phyloP scores from a whole-genome alignment of 2,888 invertebrate species.

The Epinotia ramella region DNA sequence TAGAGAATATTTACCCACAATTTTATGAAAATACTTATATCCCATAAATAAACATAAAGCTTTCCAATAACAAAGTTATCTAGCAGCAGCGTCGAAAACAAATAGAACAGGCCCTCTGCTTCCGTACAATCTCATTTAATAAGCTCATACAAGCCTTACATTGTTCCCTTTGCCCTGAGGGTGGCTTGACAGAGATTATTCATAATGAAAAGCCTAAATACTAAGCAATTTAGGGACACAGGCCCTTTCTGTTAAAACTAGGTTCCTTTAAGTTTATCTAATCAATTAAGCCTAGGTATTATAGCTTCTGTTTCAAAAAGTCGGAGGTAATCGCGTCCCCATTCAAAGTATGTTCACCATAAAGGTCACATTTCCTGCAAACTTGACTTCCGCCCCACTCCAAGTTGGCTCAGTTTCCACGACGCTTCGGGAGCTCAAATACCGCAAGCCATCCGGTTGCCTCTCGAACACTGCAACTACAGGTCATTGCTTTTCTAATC shows the following conservation, averaged over 20 bases:
- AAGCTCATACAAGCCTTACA: constrained; percentile 39
- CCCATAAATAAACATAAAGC: not conserved
- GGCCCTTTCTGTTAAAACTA: constrained; percentile 26
- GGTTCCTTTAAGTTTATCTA: constrained; percentile 13
- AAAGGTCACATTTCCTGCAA: not conserved
- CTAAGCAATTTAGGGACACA: constrained; percentile 41
- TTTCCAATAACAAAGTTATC: not conserved
- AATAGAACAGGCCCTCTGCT: constrained; percentile 17
- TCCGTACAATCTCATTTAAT: constrained; percentile 42
- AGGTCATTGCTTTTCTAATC: too few relatives aligned
- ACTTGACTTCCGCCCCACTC: too few relatives aligned
- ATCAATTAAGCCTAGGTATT: constrained; percentile 27
- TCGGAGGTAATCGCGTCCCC: not conserved
- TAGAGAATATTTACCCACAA: too few relatives aligned
- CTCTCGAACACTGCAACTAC: too few relatives aligned
- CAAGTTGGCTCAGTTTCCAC: too few relatives aligned
- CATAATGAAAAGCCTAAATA: constrained; percentile 44
- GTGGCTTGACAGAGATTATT: constrained; percentile 37
- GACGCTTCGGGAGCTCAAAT: too few relatives aligned
- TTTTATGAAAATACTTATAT: too few relatives aligned
- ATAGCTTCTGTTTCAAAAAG: constrained; percentile 17
- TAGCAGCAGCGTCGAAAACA: not conserved
- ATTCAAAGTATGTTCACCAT: not conserved
- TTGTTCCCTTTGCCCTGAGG: constrained; percentile 35
- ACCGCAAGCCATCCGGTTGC: too few relatives aligned